Evolutionary conservation across 1,140 invertebrate species (phyloP).

Genomic region (Limonius californicus): DNA sequence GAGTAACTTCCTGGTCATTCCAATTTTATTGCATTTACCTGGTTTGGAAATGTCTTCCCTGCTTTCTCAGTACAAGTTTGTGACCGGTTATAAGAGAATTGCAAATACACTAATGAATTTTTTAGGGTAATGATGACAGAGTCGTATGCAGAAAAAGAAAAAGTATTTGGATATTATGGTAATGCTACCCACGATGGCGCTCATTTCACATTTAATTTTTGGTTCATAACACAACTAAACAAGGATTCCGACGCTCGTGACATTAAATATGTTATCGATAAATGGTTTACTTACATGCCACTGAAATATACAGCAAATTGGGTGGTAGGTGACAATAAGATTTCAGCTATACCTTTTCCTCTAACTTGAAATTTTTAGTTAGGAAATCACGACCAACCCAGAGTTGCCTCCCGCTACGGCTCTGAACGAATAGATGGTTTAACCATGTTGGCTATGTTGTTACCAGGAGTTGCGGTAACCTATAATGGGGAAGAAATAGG

Average conservation of each 20-base stretch:
- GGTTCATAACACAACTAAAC: slow-evolving; percentile 54
- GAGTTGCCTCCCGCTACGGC: slow-evolving; percentile 49
- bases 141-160: slow-evolving; percentile 58
- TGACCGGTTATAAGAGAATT: too few species aligned
- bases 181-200: slow-evolving; percentile 49
- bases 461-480: slow-evolving; percentile 66
- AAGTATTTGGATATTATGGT: slow-evolving; percentile 58
- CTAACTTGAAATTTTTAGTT: slow-evolving; percentile 36
- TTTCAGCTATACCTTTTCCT: not conserved
- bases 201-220: slow-evolving; percentile 69
- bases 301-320: slow-evolving; percentile 56
- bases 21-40: too few species aligned
- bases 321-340: slow-evolving; percentile 50
- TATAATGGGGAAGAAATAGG: slow-evolving; percentile 68
- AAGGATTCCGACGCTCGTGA: slow-evolving; percentile 53
- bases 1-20: too few species aligned
- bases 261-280: slow-evolving; percentile 52
- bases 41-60: too few species aligned
- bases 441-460: slow-evolving; percentile 50
- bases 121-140: slow-evolving; percentile 70
- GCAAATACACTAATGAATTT: too few species aligned
- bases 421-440: slow-evolving; percentile 48
- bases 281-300: slow-evolving; percentile 58
- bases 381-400: slow-evolving; percentile 53
- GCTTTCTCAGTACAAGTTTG: too few species aligned